phyloP scores from a whole-genome alignment of 2,888 invertebrate genomes.

The Drosophila colorata region DNA sequence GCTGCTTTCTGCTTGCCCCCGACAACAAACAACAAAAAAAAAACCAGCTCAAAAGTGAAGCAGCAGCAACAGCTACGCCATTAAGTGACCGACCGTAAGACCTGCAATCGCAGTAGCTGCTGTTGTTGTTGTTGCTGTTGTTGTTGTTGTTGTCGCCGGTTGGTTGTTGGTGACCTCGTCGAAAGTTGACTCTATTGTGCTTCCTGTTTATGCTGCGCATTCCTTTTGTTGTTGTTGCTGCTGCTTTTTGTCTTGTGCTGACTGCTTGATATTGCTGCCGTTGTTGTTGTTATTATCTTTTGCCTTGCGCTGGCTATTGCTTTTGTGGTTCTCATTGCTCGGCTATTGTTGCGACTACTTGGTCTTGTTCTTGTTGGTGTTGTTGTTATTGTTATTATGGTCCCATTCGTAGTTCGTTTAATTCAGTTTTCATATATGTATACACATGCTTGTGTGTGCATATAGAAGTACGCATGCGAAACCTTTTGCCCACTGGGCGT shows the following conservation, averaged over 20 bases:
- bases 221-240: constrained; percentile 51
- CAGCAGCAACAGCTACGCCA: constrained; percentile 55
- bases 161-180: constrained; percentile 67
- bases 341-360: constrained; percentile 48
- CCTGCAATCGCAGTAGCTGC: constrained; percentile 65
- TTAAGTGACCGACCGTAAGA: constrained; percentile 79
- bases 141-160: constrained; percentile 16
- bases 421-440: constrained; percentile 76
- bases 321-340: constrained; percentile 60
- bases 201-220: constrained; percentile 75
- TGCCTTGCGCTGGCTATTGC: constrained; percentile 65
- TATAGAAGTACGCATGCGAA: constrained; percentile 43
- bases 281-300: constrained; percentile 71
- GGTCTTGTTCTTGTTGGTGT: constrained; percentile 46
- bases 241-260: constrained; percentile 47
- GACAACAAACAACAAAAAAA: constrained; percentile 17
- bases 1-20: constrained; percentile 13
- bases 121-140: constrained; percentile 27
- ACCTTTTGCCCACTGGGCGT: constrained; percentile 76
- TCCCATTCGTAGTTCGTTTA: constrained; percentile 79
- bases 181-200: constrained; percentile 78
- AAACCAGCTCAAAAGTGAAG: constrained; percentile 70
- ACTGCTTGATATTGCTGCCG: constrained; percentile 33
- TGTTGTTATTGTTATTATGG: constrained; percentile 52
- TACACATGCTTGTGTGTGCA: constrained; percentile 38